phyloP scores from a whole-genome alignment of 2,797 vertebrate species.

The Thaleichthys pacificus region DNA sequence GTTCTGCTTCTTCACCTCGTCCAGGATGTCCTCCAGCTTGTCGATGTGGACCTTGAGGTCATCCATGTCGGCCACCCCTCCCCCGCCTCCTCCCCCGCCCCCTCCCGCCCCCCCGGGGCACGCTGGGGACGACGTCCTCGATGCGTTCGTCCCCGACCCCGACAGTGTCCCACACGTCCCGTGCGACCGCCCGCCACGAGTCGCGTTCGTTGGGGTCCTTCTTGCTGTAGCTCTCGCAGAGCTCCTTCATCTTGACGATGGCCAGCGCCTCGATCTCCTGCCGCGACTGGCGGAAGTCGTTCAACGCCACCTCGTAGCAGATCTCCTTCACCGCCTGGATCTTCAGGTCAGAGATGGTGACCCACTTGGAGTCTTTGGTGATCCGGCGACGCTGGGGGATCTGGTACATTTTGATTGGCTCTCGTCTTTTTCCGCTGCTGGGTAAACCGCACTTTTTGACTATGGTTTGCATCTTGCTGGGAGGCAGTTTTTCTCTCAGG shows the following conservation, averaged over 20 bases:
- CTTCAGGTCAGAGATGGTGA: slow-evolving; percentile 98
- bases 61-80: slow-evolving; percentile 80
- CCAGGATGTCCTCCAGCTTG: slow-evolving; percentile 95
- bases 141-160: slow-evolving; percentile 95
- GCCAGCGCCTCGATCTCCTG: slow-evolving; percentile 99
- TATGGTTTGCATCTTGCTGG: slow-evolving; percentile 99
- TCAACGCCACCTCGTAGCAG: slow-evolving; percentile 97
- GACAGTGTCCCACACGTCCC: slow-evolving; percentile 98
- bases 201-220: slow-evolving; percentile 98
- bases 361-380: slow-evolving; percentile 98
- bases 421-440: slow-evolving; percentile 96
- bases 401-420: slow-evolving; percentile 98
- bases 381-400: slow-evolving; percentile 94
- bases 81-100: slow-evolving; percentile 28
- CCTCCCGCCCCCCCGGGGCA: slow-evolving; percentile 70
- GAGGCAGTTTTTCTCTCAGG: slow-evolving; percentile 98
- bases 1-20: slow-evolving; percentile 98
- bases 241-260: slow-evolving; percentile 99
- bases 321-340: slow-evolving; percentile 99
- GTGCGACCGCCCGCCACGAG: slow-evolving; percentile 95
- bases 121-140: slow-evolving; percentile 84
- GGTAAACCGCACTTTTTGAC: slow-evolving; percentile 99
- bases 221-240: slow-evolving; percentile 93
- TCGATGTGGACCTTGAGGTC: slow-evolving; percentile 97
- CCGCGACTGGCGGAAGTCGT: slow-evolving; percentile 95